Conservation (phyloP, 2,113 vertebrate species). For the Chrysemys picta region DNA sequence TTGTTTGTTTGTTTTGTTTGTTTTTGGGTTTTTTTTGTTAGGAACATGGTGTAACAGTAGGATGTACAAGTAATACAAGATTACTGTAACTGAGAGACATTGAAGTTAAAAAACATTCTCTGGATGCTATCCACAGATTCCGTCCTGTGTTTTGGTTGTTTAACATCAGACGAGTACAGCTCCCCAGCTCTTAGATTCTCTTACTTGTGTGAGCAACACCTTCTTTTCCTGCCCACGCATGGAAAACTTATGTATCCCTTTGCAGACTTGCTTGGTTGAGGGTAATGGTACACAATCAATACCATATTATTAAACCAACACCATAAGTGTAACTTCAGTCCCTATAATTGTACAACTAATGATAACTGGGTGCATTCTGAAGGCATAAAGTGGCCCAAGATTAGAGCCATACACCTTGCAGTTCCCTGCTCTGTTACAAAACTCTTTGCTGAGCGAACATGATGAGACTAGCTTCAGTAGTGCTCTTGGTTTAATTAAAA, state of each 20-base stretch:
- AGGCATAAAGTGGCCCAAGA: not conserved
- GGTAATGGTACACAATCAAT: not conserved
- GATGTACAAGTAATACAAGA: not conserved
- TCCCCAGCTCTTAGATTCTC: not conserved
- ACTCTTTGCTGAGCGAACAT: not conserved
- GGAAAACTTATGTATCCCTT: not conserved
- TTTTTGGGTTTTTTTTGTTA: not conserved
- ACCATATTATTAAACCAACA: no score
- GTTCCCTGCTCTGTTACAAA: not conserved
- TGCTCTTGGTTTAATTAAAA: not conserved
- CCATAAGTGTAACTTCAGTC: not conserved
- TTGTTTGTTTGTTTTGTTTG: no score
- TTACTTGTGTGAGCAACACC: not conserved
- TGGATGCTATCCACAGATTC: not conserved
- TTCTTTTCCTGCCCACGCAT: not conserved
- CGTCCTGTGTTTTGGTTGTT: not conserved
- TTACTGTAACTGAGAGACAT: not conserved
- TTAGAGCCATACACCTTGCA: not conserved
- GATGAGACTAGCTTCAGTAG: not conserved
- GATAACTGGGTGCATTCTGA: not conserved
- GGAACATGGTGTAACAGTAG: not conserved
- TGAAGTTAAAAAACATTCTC: not conserved
- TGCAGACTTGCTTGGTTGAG: not conserved
- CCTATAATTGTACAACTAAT: not conserved
- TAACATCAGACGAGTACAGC: not conserved